phyloP scores from a whole-genome alignment of 2,797 vertebrate species.

The Sardinella longiceps region DNA sequence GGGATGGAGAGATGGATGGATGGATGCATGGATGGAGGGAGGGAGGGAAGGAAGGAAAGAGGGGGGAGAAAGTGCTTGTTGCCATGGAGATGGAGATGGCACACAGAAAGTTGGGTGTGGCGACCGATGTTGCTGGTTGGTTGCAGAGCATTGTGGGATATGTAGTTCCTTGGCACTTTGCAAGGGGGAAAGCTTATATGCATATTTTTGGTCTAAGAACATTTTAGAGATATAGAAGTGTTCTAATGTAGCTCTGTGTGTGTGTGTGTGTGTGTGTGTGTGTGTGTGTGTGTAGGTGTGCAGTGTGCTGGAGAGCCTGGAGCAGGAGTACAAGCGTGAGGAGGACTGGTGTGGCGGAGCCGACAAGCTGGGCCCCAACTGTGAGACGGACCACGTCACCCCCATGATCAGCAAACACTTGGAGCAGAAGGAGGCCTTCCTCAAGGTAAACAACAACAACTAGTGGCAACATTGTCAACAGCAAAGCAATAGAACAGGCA shows the following conservation, averaged over 20 bases:
- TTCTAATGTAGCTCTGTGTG: not conserved
- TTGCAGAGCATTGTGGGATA: not conserved
- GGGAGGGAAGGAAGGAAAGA: not conserved
- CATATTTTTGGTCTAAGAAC: too few species aligned
- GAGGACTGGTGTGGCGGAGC: slow-evolving; percentile 99
- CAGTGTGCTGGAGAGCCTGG: slow-evolving; percentile 95
- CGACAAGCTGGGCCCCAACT: slow-evolving; percentile 96
- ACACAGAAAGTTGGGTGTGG: not conserved
- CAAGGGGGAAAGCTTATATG: not conserved
- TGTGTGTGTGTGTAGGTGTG: slow-evolving; percentile 73
- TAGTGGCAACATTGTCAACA: not conserved
- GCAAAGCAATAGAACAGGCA: not conserved
- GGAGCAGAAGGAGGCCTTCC: slow-evolving; percentile 97
- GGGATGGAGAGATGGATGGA: not conserved
- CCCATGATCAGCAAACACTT: slow-evolving; percentile 99
- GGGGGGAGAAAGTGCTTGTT: not conserved
- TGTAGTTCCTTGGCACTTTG: not conserved
- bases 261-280: not conserved
- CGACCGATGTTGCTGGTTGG: not conserved
- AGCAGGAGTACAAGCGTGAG: slow-evolving; percentile 97
- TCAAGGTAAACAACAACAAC: slow-evolving; percentile 79
- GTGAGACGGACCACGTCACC: slow-evolving; percentile 94
- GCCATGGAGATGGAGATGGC: not conserved
- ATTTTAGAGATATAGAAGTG: not conserved
- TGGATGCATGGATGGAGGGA: not conserved